phyloP scores from a whole-genome alignment of 2,888 invertebrate genomes.

The Caenorhabditis becei region DNA sequence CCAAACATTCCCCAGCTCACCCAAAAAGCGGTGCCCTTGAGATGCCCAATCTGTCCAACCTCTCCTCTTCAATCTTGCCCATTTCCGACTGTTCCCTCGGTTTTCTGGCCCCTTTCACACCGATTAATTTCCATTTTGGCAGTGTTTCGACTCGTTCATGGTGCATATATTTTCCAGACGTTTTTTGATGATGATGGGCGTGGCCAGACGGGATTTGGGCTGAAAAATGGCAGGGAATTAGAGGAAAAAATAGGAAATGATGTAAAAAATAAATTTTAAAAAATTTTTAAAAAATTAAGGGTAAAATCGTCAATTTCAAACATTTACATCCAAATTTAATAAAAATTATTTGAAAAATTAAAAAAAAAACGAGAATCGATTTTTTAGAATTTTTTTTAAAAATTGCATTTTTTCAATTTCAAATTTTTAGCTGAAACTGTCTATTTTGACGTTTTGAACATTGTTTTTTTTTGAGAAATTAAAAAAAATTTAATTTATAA shows the following conservation, averaged over 20 bases:
- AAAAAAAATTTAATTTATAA: too few relatives aligned
- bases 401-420: too few relatives aligned
- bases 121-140: conserved; percentile 10
- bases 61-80: conserved; percentile 15
- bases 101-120: conserved; percentile 15
- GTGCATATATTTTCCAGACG: conserved; percentile 1
- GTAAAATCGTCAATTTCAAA: neutral
- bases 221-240: neutral
- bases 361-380: too few relatives aligned
- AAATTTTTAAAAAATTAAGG: too few relatives aligned
- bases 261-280: too few relatives aligned
- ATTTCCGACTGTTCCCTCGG: conserved; percentile 15
- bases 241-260: too few relatives aligned
- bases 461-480: neutral
- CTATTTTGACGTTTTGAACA: too few relatives aligned
- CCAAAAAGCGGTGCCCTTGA: conserved; percentile 50
- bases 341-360: neutral
- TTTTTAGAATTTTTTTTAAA: too few relatives aligned
- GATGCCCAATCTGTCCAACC: conserved; percentile 12
- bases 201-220: neutral
- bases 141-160: neutral
- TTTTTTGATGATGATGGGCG: conserved; percentile 5
- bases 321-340: neutral
- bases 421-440: too few relatives aligned
- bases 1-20: conserved; percentile 3